Percentiles rank a stretch among this genome's conserved stretches.
These are phyloP conservation scores for Lasioglossum oenotherae DNA, from an alignment of 2,888 invertebrate species.

Conservation along the genomic window DNA sequence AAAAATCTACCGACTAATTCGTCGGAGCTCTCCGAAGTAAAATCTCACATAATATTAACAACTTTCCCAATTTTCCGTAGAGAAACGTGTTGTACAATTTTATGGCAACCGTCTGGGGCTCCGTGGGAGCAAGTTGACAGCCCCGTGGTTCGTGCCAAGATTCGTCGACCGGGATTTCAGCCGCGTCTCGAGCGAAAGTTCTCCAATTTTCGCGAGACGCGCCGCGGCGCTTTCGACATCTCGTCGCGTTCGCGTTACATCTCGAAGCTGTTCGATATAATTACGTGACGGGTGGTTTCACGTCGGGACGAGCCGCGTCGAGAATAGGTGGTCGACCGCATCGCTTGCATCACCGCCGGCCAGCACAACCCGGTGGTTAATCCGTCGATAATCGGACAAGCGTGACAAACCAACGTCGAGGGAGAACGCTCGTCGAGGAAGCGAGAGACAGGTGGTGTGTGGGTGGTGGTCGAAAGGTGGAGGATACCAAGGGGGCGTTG, in stretches of 20 bases:
- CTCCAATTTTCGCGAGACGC: background rate
- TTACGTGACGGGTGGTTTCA: conserved; percentile 8
- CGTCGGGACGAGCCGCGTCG: background rate
- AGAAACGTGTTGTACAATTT: background rate
- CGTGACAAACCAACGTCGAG: conserved; percentile 67
- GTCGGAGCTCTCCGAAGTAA: background rate
- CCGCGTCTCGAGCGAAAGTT: background rate
- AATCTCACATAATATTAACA: background rate
- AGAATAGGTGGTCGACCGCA: conserved; percentile 45
- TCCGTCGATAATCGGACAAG: conserved; percentile 73
- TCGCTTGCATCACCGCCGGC: conserved; percentile 42
- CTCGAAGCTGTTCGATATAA: conserved; percentile 21
- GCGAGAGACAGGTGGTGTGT: conserved; percentile 1
- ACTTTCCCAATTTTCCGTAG: background rate
- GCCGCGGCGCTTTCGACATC: background rate
- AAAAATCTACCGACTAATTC: background rate
- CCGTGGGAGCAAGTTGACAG: background rate
- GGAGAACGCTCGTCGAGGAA: conserved; percentile 12
- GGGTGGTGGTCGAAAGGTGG: conserved; percentile 7
- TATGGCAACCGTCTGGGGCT: background rate
- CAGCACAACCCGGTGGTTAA: conserved; percentile 58
- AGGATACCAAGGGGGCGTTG: background rate
- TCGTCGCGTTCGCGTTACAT: background rate
- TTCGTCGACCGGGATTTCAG: background rate
- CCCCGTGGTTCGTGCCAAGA: background rate